Percentiles rank a stretch among this genome's conserved stretches.
phyloP scores from a whole-genome alignment of 1,140 invertebrate species.

The Platorchestia sp. region DNA sequence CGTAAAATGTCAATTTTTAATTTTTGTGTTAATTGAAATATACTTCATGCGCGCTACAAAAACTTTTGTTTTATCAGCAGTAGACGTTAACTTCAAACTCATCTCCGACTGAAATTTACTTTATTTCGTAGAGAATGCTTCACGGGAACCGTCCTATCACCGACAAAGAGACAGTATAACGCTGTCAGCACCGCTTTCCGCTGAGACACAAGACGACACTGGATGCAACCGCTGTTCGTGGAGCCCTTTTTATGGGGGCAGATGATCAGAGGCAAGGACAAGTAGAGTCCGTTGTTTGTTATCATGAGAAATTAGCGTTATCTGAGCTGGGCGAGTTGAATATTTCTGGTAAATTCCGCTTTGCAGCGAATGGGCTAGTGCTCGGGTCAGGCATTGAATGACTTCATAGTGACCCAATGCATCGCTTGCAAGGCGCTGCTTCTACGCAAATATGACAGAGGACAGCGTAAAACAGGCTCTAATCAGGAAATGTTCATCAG shows the following conservation, averaged over 20 bases:
- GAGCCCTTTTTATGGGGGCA: neutral
- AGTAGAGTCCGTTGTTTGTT: neutral
- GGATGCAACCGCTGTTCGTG: neutral
- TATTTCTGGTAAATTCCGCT: constrained; percentile 54
- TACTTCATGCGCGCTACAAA: neutral
- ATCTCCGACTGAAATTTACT: neutral
- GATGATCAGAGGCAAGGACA: neutral
- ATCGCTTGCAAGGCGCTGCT: neutral
- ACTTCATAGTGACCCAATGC: neutral
- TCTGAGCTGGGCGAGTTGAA: neutral
- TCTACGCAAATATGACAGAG: neutral
- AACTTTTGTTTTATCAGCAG: neutral
- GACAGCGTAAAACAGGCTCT: neutral
- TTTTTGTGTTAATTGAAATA: neutral
- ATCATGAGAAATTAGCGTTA: neutral
- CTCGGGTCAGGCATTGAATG: neutral
- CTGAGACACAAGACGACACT: neutral
- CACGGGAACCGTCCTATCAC: neutral
- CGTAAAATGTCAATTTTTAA: neutral
- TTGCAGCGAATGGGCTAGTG: constrained; percentile 66
- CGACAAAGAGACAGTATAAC: no score
- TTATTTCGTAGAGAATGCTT: neutral
- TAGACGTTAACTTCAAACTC: neutral
- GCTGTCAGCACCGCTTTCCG: neutral
- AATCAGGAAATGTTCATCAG: no score